Evolutionary conservation across 2,797 vertebrate genomes (phyloP).

Genomic region (Linurgus olivaceus): DNA sequence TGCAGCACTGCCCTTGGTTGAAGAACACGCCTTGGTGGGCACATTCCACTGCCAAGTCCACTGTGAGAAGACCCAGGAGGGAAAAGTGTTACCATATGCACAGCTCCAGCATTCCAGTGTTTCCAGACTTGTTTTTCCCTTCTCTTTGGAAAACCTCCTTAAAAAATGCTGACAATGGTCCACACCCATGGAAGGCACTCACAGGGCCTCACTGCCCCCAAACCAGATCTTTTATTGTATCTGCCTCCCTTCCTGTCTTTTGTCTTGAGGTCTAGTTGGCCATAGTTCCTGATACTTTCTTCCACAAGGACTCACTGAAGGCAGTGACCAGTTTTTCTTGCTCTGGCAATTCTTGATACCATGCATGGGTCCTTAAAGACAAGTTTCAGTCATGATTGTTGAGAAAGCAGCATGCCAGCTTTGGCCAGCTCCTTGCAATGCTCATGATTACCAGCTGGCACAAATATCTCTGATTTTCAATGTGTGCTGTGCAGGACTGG

Average conservation of each 20-base stretch:
- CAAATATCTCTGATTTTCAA: not conserved
- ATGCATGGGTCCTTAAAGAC: not conserved
- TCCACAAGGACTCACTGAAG: not conserved
- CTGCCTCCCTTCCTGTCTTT: not conserved
- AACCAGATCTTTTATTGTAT: not conserved
- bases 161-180: not conserved
- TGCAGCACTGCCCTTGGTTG: slow-evolving; percentile 97
- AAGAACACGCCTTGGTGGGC: slow-evolving; percentile 93
- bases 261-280: not conserved
- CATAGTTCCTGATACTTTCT: not conserved
- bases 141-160: not conserved
- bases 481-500: not conserved
- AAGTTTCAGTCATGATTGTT: not conserved
- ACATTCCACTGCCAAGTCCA: slow-evolving; percentile 91
- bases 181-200: not conserved
- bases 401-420: not conserved
- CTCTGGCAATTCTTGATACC: not conserved
- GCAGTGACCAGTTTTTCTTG: not conserved
- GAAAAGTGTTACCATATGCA: slow-evolving; percentile 17
- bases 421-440: not conserved
- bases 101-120: not conserved
- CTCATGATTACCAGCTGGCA: not conserved
- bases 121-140: not conserved
- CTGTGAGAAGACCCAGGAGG: slow-evolving; percentile 66
- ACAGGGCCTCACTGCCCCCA: not conserved